Evolutionary conservation across 2,797 vertebrate species (phyloP).

Genomic region (Catostomus latipinnis): DNA sequence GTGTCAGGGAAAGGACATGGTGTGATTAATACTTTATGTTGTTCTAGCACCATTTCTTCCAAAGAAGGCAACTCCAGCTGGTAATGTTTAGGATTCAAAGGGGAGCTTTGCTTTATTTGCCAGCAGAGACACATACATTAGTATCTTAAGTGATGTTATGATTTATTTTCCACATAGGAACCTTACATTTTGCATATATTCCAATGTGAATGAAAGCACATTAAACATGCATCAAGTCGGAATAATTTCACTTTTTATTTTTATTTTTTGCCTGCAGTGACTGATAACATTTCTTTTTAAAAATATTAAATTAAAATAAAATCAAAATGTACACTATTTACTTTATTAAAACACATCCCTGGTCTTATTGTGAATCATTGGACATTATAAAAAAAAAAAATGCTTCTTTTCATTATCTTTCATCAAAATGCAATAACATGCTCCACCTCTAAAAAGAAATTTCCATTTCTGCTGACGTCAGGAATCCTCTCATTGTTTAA

Average conservation of each 20-base stretch:
- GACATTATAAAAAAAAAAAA: neutral
- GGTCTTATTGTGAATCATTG: neutral
- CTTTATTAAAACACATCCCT: neutral
- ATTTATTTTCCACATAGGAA: slow-evolving; percentile 70
- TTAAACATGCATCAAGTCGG: neutral
- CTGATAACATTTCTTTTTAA: neutral
- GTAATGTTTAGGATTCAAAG: slow-evolving; percentile 67
- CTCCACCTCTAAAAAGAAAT: too few relatives aligned
- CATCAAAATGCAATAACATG: slow-evolving; percentile 7
- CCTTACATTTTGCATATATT: slow-evolving; percentile 65
- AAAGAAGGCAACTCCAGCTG: slow-evolving; percentile 69
- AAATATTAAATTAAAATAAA: neutral
- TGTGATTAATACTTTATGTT: slow-evolving; percentile 49
- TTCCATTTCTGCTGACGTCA: too few relatives aligned
- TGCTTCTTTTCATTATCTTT: slow-evolving; percentile 7
- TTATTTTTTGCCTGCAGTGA: neutral
- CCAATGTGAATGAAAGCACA: slow-evolving; percentile 57
- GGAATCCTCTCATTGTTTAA: neutral
- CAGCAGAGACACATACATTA: slow-evolving; percentile 76
- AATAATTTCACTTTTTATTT: neutral
- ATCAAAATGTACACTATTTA: neutral
- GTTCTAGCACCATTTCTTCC: slow-evolving; percentile 70
- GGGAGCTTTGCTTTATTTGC: slow-evolving; percentile 69
- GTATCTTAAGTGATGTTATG: slow-evolving; percentile 69
- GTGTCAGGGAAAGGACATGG: slow-evolving; percentile 45